A percentile compares a stretch with the other conserved stretches of the same genome.
Conservation (phyloP, 2,113 vertebrate species). For the Leptodactylus fuscus region DNA sequence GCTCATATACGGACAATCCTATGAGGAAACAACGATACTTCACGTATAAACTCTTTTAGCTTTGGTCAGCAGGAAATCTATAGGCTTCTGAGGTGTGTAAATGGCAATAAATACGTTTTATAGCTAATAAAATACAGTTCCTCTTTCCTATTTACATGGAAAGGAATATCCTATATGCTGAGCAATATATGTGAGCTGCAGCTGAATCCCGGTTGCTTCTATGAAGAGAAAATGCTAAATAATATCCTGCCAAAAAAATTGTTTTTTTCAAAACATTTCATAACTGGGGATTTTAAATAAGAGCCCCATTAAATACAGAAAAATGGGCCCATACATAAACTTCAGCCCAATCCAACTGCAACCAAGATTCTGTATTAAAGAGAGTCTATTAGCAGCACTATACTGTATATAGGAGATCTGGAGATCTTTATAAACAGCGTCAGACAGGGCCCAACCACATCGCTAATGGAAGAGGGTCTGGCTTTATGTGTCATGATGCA, state of each 20-base stretch:
- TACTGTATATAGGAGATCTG: too few relatives aligned
- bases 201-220: neutral
- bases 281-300: neutral
- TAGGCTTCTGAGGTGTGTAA: neutral
- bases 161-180: conserved; percentile 1
- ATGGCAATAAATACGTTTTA: conserved; percentile 11
- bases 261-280: neutral
- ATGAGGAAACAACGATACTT: neutral
- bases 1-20: neutral
- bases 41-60: neutral
- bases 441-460: too few relatives aligned
- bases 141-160: neutral
- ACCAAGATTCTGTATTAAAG: neutral
- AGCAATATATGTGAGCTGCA: neutral
- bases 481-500: too few relatives aligned
- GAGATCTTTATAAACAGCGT: too few relatives aligned
- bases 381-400: too few relatives aligned
- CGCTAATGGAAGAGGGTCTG: too few relatives aligned
- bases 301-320: neutral
- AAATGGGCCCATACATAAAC: neutral
- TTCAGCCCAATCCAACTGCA: neutral
- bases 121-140: conserved; percentile 17
- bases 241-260: neutral
- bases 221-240: neutral
- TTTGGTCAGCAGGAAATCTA: conserved; percentile 6